Percentiles rank a stretch among this genome's conserved stretches.
Conservation (phyloP, 2,797 vertebrate genomes). For the Neosalanx taihuensis region DNA sequence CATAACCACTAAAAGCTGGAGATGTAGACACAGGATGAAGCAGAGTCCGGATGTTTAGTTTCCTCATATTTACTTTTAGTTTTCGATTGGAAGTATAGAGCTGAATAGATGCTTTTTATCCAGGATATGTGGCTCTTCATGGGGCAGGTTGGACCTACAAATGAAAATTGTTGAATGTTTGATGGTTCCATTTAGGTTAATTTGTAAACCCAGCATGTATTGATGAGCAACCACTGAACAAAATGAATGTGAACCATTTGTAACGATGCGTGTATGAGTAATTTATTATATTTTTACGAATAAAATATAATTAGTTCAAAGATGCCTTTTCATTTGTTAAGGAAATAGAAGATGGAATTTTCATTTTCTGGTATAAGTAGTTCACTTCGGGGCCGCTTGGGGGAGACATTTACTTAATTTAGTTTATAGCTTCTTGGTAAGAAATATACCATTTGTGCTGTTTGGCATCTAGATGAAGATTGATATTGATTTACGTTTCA, state of each 20-base stretch:
- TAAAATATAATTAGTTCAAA: constrained; percentile 3
- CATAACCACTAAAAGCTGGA: neutral
- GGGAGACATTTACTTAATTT: constrained; percentile 35
- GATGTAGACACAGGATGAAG: neutral
- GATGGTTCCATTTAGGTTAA: neutral
- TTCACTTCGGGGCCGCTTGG: constrained; percentile 37
- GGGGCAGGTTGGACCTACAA: neutral
- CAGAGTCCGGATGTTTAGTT: neutral
- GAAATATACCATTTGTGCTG: neutral
- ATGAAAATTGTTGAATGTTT: neutral
- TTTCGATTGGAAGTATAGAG: neutral
- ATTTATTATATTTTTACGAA: neutral
- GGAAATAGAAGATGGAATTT: neutral
- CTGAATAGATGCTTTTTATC: neutral
- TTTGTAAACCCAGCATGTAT: neutral
- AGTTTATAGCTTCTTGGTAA: neutral
- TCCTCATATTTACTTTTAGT: neutral
- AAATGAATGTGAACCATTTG: neutral
- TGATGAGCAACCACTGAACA: neutral
- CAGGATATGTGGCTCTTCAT: neutral
- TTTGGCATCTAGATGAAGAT: neutral
- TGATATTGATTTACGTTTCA: neutral
- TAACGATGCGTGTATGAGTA: neutral
- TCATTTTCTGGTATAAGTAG: neutral
- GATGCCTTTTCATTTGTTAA: neutral